Percentiles rank a stretch among this genome's conserved stretches.
Evolutionary conservation across 2,797 vertebrate species (phyloP).

Genomic region (Hydrolagus colliei): DNA sequence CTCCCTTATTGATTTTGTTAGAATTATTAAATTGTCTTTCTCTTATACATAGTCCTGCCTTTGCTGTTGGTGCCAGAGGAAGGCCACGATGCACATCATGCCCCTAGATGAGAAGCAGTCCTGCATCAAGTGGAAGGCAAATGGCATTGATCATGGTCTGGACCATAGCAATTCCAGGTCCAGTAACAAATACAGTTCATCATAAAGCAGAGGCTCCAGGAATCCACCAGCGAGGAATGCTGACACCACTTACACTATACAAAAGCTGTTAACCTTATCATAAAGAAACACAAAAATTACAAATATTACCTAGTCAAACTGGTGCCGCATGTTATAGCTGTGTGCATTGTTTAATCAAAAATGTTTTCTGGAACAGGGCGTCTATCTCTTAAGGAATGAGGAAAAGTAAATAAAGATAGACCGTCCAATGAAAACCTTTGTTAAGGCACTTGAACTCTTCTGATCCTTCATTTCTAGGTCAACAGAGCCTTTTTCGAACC

Average conservation of each 20-base stretch:
- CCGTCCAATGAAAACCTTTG: constrained; percentile 38
- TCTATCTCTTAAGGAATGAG: background rate
- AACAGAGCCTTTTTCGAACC: constrained; percentile 35
- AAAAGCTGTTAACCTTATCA: background rate
- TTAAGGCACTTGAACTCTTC: constrained; percentile 54
- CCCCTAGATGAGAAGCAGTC: constrained; percentile 70
- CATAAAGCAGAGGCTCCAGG: constrained; percentile 48
- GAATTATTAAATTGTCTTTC: constrained; percentile 36
- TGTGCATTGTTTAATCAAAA: background rate
- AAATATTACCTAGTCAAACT: background rate
- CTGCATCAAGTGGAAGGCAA: constrained; percentile 80
- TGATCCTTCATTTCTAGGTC: constrained; percentile 48
- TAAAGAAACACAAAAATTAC: background rate
- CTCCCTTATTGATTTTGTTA: background rate
- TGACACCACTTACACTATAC: background rate
- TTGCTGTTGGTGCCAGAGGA: constrained; percentile 72
- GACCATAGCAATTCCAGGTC: constrained; percentile 71
- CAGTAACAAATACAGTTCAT: constrained; percentile 83
- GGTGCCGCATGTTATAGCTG: background rate
- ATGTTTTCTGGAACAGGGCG: background rate
- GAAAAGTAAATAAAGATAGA: constrained; percentile 11
- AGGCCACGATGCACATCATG: constrained; percentile 60
- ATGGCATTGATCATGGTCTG: constrained; percentile 64
- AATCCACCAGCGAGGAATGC: constrained; percentile 22
- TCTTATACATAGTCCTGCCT: constrained; percentile 72